Evolutionary conservation across 1,140 invertebrate species (phyloP).

Genomic region (Drosophila aff.): DNA sequence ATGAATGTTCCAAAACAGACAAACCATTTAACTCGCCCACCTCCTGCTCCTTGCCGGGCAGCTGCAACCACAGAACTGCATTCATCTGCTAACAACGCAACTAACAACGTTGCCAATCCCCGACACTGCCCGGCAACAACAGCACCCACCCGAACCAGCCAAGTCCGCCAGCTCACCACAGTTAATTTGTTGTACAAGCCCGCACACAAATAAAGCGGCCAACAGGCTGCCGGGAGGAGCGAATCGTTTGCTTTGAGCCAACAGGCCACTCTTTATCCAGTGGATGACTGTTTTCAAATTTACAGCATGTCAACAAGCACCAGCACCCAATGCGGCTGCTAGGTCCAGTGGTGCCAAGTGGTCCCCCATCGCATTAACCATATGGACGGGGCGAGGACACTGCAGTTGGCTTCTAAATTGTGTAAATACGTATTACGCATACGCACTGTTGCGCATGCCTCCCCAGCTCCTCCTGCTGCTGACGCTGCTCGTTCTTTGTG

Average conservation of each 20-base stretch:
- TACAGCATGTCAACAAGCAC: constrained; percentile 72
- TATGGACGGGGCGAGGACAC: constrained; percentile 31
- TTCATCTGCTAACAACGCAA: constrained; percentile 62
- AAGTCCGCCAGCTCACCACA: constrained; percentile 53
- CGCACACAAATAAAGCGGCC: constrained; percentile 78
- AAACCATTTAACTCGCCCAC: constrained; percentile 54
- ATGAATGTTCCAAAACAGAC: constrained; percentile 59
- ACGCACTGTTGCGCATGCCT: constrained; percentile 28
- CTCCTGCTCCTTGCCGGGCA: background rate
- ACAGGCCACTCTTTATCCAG: constrained; percentile 74
- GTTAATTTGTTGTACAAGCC: constrained; percentile 78
- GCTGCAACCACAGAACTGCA: constrained; percentile 55
- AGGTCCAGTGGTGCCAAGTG: constrained; percentile 2
- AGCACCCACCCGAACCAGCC: background rate
- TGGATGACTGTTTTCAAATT: constrained; percentile 76
- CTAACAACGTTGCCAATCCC: constrained; percentile 58
- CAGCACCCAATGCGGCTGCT: constrained; percentile 1
- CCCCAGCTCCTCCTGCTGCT: background rate
- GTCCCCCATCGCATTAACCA: constrained; percentile 58
- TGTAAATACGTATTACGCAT: constrained; percentile 56
- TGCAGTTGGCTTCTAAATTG: constrained; percentile 55
- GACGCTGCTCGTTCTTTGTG: background rate
- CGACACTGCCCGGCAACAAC: constrained; percentile 4
- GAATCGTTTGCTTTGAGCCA: constrained; percentile 76
- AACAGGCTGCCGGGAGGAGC: constrained; percentile 51